phyloP scores from a whole-genome alignment of 2,888 invertebrate genomes.

The Drosophila helvetica region DNA sequence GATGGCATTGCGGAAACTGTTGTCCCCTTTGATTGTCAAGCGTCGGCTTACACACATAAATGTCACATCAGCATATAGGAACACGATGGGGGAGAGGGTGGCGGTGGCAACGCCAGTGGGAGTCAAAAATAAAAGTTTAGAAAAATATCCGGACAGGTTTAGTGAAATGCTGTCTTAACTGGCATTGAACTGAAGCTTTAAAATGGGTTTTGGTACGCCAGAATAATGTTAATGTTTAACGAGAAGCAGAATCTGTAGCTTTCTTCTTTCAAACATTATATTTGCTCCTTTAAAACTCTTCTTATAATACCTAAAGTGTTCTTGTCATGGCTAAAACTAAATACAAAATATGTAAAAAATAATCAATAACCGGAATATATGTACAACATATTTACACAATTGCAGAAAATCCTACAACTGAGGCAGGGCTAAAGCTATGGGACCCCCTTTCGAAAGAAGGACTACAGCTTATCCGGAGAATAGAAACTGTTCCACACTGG shows the following conservation, averaged over 20 bases:
- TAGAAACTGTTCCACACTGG: constrained; percentile 80
- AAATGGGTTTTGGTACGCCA: neutral
- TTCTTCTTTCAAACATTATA: neutral
- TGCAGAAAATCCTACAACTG: constrained; percentile 25
- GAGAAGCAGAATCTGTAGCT: neutral
- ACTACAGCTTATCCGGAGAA: constrained; percentile 65
- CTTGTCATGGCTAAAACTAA: neutral
- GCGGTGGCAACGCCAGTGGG: constrained; percentile 1
- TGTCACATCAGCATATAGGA: constrained; percentile 51
- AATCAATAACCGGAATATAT: constrained; percentile 24
- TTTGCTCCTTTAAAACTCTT: neutral
- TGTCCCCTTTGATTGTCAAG: constrained; percentile 75
- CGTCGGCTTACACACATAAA: constrained; percentile 75
- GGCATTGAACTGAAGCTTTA: constrained; percentile 22
- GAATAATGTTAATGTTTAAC: neutral
- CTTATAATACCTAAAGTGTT: neutral
- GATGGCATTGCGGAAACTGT: constrained; percentile 70
- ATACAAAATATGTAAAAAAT: neutral
- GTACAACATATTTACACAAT: constrained; percentile 48
- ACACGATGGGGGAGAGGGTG: constrained; percentile 12
- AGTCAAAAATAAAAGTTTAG: constrained; percentile 20
- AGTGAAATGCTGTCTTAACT: constrained; percentile 27
- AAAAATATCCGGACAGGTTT: constrained; percentile 39
- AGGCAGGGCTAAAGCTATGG: constrained; percentile 59
- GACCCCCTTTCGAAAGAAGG: constrained; percentile 9